A percentile compares a stretch with the other conserved stretches of the same genome.
Conservation (phyloP, 2,113 vertebrate species). For the Rhinoderma darwinii region DNA sequence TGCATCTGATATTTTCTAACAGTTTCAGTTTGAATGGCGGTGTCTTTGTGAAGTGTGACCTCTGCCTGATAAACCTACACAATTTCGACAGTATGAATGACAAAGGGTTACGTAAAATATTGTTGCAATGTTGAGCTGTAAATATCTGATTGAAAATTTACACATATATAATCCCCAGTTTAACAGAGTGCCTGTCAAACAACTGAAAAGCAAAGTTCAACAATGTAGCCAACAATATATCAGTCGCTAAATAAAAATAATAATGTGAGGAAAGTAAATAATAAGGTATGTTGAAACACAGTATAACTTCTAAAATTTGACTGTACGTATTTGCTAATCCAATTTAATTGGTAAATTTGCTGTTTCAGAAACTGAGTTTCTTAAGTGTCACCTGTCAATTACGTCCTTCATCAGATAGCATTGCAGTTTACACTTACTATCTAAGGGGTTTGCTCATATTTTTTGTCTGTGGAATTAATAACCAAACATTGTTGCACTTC, state of each 20-base stretch:
- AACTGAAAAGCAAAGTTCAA: background rate
- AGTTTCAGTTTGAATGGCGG: background rate
- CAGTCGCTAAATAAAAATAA: background rate
- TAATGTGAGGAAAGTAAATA: background rate
- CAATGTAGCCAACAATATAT: background rate
- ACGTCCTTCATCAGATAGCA: too few species aligned
- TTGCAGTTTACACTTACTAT: too few species aligned
- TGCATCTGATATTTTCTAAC: constrained; percentile 44
- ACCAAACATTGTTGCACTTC: too few species aligned
- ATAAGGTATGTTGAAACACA: background rate
- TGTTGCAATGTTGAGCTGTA: constrained; percentile 21
- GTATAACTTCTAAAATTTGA: background rate
- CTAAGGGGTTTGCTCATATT: too few species aligned
- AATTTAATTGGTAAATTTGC: too few species aligned
- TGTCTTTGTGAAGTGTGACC: constrained; percentile 14
- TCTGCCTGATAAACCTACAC: constrained; percentile 33
- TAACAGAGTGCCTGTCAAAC: background rate
- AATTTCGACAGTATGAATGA: constrained; percentile 26
- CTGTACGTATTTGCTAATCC: too few species aligned
- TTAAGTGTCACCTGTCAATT: too few species aligned
- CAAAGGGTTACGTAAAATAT: background rate
- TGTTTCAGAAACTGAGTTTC: too few species aligned
- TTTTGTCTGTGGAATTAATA: too few species aligned
- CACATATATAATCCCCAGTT: background rate
- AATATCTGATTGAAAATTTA: background rate